Evolutionary conservation across 2,797 vertebrate species (phyloP).

Genomic region (Sarcophilus harrisii): DNA sequence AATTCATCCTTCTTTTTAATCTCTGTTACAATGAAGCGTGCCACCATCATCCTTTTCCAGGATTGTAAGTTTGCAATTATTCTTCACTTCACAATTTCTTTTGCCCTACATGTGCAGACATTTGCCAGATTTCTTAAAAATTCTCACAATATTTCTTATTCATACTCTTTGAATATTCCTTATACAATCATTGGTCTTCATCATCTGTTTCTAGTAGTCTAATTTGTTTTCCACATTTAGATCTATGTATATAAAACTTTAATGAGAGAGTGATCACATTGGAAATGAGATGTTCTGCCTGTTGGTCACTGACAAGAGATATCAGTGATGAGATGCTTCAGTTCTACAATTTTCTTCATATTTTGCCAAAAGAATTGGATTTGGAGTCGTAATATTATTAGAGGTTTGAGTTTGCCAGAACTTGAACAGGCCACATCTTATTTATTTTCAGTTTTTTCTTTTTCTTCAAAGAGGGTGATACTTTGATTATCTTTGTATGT

Average conservation of each 20-base stretch:
- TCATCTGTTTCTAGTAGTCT: not conserved
- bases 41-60: not conserved
- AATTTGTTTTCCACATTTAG: not conserved
- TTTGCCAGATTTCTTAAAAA: not conserved
- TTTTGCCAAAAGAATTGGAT: not conserved
- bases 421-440: not conserved
- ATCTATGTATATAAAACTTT: not conserved
- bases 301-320: not conserved
- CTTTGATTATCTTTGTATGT: not conserved
- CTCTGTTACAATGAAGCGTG: not conserved
- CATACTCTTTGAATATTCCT: not conserved
- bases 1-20: not conserved
- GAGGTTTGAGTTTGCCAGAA: not conserved
- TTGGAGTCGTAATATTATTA: not conserved
- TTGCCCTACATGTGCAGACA: not conserved
- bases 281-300: not conserved
- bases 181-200: not conserved
- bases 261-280: not conserved
- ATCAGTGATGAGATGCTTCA: too few species aligned
- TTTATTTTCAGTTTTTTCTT: not conserved
- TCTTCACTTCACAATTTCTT: not conserved
- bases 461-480: not conserved
- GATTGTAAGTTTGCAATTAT: not conserved
- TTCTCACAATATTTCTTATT: not conserved
- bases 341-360: not conserved